Percentiles rank a stretch among this genome's conserved stretches.
phyloP scores from a whole-genome alignment of 2,888 invertebrate genomes.

The Empis livida region DNA sequence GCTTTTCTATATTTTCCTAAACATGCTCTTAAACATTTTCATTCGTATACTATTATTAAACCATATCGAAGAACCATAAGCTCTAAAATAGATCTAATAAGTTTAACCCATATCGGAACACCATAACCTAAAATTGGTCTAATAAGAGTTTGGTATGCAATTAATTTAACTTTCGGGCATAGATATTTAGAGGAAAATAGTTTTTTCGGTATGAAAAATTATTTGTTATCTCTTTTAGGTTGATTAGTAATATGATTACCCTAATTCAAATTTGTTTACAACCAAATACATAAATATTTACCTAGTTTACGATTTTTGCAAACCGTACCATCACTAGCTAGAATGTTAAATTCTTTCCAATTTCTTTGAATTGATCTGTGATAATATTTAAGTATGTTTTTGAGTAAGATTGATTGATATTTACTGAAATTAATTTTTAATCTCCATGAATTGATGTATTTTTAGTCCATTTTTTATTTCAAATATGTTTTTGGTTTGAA shows the following conservation, averaged over 20 bases:
- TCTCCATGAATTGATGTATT: not conserved
- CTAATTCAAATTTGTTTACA: not conserved
- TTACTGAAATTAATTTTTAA: not conserved
- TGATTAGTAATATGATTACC: not conserved
- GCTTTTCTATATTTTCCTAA: too few relatives aligned
- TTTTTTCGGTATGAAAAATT: not conserved
- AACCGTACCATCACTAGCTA: not conserved
- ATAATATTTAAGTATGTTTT: not conserved
- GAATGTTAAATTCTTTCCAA: not conserved
- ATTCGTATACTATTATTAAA: too few relatives aligned
- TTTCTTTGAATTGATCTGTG: not conserved
- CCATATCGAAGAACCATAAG: too few relatives aligned
- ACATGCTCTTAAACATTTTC: too few relatives aligned
- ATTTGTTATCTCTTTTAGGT: not conserved
- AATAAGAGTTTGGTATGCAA: conserved; percentile 1
- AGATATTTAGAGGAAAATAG: not conserved
- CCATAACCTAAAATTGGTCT: conserved; percentile 1
- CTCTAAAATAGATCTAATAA: not conserved
- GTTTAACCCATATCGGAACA: not conserved
- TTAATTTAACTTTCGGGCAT: not conserved
- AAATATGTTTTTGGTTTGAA: too few relatives aligned
- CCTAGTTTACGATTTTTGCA: not conserved
- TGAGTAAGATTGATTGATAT: not conserved
- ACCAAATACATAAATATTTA: not conserved
- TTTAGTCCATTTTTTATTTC: too few relatives aligned